Base-by-base conservation (phyloP, 2,113 vertebrate species). In the Pitta sordida region DNA sequence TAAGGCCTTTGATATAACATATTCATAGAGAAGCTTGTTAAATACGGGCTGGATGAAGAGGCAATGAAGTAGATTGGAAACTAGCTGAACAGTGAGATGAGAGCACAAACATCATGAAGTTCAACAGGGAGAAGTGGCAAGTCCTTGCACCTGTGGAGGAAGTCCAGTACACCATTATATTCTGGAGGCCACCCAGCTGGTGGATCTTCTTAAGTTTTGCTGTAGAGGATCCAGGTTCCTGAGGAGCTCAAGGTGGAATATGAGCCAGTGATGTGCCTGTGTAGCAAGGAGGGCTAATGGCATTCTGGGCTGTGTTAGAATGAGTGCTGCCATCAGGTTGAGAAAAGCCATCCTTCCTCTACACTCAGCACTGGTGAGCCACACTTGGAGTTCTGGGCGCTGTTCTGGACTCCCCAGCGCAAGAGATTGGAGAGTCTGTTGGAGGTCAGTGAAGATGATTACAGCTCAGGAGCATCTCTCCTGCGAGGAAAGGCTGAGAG, bases 221-320 rank as follows among this genome's bases (percentile, higher is more conserved):
- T 37, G 29, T 46, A 46, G 39, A 46, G 20, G 3, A 39, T 51
- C 26, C 17, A 12, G 15, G 8, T 3, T 60, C 15, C 46, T 78
- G 39, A 46, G 34, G 51, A 36, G 8, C 23, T 24, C 26, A 3
- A 11, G 9, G 12, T 20, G 51, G 46, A 69, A 60, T 0, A 0
- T 13, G 48, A 83, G 18, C 18, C 37, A 62, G 15, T 14, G 5
- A 1, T 8, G 32, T 63, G 19, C 39, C 53, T 1, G 0, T 48
- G 48, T 23, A 24, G 27, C 11, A 32, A 22, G 37, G 85, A 62
- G 30, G 17, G 18, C 41, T 48, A 8, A 9, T 44, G 51, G 18
- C 18, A 4, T 48, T 70, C 27, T 67, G 62, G 27, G 11, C 30
- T 70, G 30, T 6, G 1, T 55, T 46, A 30, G 34, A 23, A 6